phyloP scores from a whole-genome alignment of 2,113 vertebrate genomes.

The Speoplatyrhinus poulsoni region DNA sequence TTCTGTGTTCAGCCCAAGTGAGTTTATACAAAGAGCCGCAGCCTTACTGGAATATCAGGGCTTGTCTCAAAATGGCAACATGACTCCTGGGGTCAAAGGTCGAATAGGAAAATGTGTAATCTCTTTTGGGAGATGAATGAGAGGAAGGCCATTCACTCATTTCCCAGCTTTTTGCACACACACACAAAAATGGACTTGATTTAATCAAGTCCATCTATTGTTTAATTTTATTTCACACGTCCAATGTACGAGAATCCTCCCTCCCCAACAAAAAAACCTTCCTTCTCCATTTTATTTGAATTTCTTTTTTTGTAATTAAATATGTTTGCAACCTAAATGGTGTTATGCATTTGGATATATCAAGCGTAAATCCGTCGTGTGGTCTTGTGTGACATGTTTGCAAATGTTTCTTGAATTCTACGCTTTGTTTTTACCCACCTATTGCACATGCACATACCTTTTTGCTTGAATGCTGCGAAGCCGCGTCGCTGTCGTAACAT shows the following conservation, averaged over 20 bases:
- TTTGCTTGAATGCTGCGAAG: constrained; percentile 6
- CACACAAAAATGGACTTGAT: background rate
- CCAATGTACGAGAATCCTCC: background rate
- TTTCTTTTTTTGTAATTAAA: too few species aligned
- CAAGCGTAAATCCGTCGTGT: constrained; percentile 28
- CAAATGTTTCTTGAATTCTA: constrained; percentile 20
- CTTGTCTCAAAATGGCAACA: background rate
- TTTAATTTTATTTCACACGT: background rate
- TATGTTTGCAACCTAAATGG: background rate
- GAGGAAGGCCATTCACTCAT: constrained; percentile 27
- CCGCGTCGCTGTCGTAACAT: background rate
- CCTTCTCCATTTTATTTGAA: background rate
- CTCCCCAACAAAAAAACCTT: background rate
- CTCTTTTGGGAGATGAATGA: constrained; percentile 4
- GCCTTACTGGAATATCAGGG: constrained; percentile 20
- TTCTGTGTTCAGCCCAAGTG: constrained; percentile 4
- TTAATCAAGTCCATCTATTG: background rate
- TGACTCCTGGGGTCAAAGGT: constrained; percentile 6
- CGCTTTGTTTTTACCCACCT: constrained; percentile 11
- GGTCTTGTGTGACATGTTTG: constrained; percentile 7
- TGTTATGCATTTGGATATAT: constrained; percentile 8
- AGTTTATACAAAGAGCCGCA: background rate
- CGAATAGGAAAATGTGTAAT: background rate
- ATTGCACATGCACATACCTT: constrained; percentile 4
- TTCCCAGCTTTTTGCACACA: constrained; percentile 23